Base-by-base conservation (phyloP, 2,888 invertebrate genomes). In the Dynastes tityus region DNA sequence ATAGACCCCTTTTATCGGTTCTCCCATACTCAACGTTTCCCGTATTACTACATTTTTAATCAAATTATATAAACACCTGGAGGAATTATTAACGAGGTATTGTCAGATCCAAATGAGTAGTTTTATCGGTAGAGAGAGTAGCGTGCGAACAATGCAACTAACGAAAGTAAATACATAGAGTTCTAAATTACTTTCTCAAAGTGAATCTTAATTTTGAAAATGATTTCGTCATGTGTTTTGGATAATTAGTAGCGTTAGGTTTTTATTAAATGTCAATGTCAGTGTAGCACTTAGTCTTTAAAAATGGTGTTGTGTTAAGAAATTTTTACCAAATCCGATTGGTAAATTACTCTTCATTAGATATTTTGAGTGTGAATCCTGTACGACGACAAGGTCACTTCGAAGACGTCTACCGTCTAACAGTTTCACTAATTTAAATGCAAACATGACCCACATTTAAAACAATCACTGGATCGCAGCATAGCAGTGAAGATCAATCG, bases 361-460 rank as follows among this genome's bases (percentile, higher is more conserved):
- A 61, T 73, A 61, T 73, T 73, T 73, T 73, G 40, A 61, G 73
- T 61, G 73, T 73, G 73, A 73, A 73, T 73, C 73, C 51, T 68
- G 22, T 51, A 55, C 29, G 6, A 27, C 61, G 5, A 27, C 61
- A 61, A 61, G 61, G 61, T 61, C 22, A 22, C 11, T 61, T 61
- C 61, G 61, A 9, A 11, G 9, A 11, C 61, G 61, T 61, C 29
- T 61, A 61, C 2, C 61, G 61, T 61, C 29, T 61, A 61, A 73
- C 61, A 73, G 58, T 73, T 73, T 73, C 73, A 73, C 73, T 73
- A 73, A 73, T 73, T 73, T 73, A 58, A 37, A 73, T 73, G 73
- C 73, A 61, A 61, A 73, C 73, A 73, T 73, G 73, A 73, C 73
- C 73, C 45, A 73, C 73, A 73, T 73, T 58, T 73, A 73, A 73